These are phyloP conservation scores for Drosophila asahinai DNA, from an alignment of 1,140 invertebrate genomes.

Conservation along the genomic window DNA sequence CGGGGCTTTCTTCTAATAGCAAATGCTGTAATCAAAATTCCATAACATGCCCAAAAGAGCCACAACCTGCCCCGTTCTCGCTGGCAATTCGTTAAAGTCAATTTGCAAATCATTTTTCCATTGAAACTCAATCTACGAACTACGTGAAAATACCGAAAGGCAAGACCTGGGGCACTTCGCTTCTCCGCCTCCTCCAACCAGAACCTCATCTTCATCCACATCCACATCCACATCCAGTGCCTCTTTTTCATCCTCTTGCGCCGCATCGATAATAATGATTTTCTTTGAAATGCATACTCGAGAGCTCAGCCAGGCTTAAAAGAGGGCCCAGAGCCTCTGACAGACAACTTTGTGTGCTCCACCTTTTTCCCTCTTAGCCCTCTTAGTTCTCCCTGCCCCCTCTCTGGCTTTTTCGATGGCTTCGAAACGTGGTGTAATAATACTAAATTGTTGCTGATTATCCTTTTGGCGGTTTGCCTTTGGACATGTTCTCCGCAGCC, in stretches of 20 bases:
- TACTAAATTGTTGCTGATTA: conserved; percentile 85
- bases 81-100: conserved; percentile 84
- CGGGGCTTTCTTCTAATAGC: conserved; percentile 48
- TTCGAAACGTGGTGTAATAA: conserved; percentile 85
- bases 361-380: conserved; percentile 12
- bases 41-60: conserved; percentile 61
- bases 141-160: conserved; percentile 81
- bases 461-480: conserved; percentile 85
- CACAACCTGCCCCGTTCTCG: conserved; percentile 51
- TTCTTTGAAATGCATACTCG: conserved; percentile 84
- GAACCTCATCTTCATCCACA: conserved; percentile 9
- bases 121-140: conserved; percentile 83
- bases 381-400: background rate
- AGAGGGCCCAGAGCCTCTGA: conserved; percentile 57
- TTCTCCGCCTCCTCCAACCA: conserved; percentile 6
- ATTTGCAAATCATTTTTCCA: conserved; percentile 85
- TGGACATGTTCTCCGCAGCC: conserved; percentile 63
- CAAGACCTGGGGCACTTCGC: conserved; percentile 31
- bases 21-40: conserved; percentile 81
- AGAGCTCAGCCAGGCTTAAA: conserved; percentile 58
- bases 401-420: conserved; percentile 61
- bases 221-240: conserved; percentile 6
- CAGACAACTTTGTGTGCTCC: conserved; percentile 75
- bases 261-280: conserved; percentile 84
- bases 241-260: conserved; percentile 50